Base-by-base conservation (phyloP, 1,140 invertebrate species). In the Plectrocnemia conspersa region DNA sequence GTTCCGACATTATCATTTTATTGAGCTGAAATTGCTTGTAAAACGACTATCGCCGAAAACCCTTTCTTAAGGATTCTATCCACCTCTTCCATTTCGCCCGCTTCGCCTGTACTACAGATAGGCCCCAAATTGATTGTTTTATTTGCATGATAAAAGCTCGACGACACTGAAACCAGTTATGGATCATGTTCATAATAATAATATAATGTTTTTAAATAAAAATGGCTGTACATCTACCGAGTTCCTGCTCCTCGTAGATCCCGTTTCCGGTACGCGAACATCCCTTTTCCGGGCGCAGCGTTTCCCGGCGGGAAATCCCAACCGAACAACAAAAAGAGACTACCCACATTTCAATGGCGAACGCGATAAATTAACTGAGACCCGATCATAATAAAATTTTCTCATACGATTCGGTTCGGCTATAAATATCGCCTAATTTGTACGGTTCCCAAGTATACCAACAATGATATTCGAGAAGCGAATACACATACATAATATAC, bases 21-120 rank as follows among this genome's bases (percentile, higher is more conserved):
- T 61, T 61, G 59, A 61, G 52, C 59, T 55, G 59, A 58, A 61
- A 61, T 61, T 57, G 59, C 54, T 61, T 61, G 59, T 61, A 61
- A 58, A 61, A 55, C 59, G 58, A 61, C 58, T 56, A 61, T 56
- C 58, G 44, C 48, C 54, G 54, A 48, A 61, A 61, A 61, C 58
- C 58, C 58, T 61, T 59, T 56, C 58, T 56, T 56, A 42, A 54
- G 50, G 54, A 56, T 56, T 52, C n/a, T n/a, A n/a, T n/a, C n/a
- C 54, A 35, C 24, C 55, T 38, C 24, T 36, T 22, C n/a, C 27
- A 48, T 44, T 45, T 53, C 52, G 47, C 29, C 13, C 15, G 18
- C 10, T 21, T 33, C 11, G 16, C 22, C 13, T 18, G 1, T 32
- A 32, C 40, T 25, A 47, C 10, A 10, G 21, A 18, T 22, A 19